Evolutionary conservation across 2,113 vertebrate genomes (phyloP).

Genomic region (Leucosticte australis): DNA sequence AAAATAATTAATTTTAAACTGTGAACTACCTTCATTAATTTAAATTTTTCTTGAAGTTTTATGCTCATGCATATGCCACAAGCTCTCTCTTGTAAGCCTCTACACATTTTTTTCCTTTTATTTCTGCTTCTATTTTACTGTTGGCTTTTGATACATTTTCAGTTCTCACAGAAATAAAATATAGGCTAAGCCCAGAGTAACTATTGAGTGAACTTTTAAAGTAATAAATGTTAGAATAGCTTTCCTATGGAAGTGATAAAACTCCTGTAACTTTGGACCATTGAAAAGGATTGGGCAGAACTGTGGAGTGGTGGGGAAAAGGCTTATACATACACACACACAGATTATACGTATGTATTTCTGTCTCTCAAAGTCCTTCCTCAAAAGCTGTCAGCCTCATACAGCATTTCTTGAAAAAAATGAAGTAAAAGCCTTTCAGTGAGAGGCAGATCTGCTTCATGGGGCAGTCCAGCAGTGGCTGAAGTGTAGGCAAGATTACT

Average conservation of each 20-base stretch:
- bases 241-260: neutral
- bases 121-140: neutral
- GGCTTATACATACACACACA: neutral
- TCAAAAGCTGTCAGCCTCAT: neutral
- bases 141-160: neutral
- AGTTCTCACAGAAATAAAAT: neutral
- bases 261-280: neutral
- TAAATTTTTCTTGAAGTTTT: conserved; percentile 46
- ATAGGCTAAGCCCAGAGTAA: neutral
- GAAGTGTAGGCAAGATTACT: neutral
- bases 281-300: neutral
- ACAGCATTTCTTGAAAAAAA: neutral
- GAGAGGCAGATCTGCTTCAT: neutral
- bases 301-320: neutral
- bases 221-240: neutral
- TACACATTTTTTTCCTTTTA: neutral
- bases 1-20: conserved; percentile 48
- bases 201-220: neutral
- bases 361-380: neutral
- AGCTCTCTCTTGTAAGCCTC: neutral
- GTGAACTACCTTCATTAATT: conserved; percentile 44
- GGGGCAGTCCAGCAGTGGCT: neutral
- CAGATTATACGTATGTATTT: neutral
- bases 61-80: conserved; percentile 32
- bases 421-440: neutral